phyloP scores from a whole-genome alignment of 37 sponge, comb jelly and placozoan species.

The Cladorhizidae sp. region DNA sequence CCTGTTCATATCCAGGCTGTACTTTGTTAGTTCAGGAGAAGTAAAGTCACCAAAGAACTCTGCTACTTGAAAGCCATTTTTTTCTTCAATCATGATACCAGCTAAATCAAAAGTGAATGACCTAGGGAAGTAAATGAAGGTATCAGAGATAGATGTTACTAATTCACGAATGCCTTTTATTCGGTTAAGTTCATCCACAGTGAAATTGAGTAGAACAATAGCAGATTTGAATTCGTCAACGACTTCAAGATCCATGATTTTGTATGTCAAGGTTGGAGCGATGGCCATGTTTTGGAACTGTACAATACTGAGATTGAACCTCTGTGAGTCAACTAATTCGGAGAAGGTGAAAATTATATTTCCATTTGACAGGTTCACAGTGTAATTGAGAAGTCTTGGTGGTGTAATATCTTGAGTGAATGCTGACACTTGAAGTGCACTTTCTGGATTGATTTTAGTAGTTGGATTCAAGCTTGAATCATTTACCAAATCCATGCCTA shows the following conservation, averaged over 20 bases:
- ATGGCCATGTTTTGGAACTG: conserved; percentile 12
- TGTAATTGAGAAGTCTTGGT: conserved; percentile 63
- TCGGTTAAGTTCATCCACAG: conserved; percentile 60
- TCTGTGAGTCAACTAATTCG: conserved; percentile 72
- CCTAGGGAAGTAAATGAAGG: conserved; percentile 58
- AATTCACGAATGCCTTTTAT: conserved; percentile 55
- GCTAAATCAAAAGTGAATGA: conserved; percentile 64
- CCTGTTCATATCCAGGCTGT: conserved; percentile 72
- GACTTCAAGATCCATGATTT: conserved; percentile 46
- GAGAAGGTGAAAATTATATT: conserved; percentile 69
- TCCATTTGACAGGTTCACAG: conserved; percentile 69
- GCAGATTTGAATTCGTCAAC: background rate
- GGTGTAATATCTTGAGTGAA: conserved; percentile 58
- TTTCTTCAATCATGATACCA: conserved; percentile 44
- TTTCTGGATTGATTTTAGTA: conserved; percentile 10
- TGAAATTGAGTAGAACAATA: conserved; percentile 37
- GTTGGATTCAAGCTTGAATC: conserved; percentile 63
- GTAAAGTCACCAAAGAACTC: conserved; percentile 64
- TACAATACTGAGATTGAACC: conserved; percentile 26
- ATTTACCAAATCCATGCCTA: conserved; percentile 30
- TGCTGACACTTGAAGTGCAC: conserved; percentile 22
- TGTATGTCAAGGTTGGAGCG: background rate
- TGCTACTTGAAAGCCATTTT: conserved; percentile 47
- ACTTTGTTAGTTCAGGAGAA: conserved; percentile 63
- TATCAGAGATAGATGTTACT: conserved; percentile 21